Percentiles rank a stretch among this genome's conserved stretches.
Evolutionary conservation across 2,113 vertebrate genomes (phyloP).

Genomic region (Steatornis caripensis): DNA sequence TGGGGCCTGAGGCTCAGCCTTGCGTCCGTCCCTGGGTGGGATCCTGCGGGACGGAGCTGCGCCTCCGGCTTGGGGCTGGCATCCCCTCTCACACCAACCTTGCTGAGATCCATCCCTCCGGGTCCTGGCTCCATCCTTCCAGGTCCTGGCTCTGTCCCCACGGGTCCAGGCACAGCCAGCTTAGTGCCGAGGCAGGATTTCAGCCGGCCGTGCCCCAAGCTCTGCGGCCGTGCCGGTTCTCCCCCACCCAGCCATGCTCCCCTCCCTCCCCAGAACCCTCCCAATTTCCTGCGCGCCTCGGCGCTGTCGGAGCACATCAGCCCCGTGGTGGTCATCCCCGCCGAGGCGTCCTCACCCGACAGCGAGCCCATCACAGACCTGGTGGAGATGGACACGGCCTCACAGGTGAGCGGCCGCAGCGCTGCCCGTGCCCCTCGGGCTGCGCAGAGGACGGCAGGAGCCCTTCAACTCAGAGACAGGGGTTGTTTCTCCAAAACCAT

Average conservation of each 20-base stretch:
- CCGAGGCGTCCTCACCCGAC: constrained; percentile 88
- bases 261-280: constrained; percentile 81
- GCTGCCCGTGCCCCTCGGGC: accelerated
- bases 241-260: background rate
- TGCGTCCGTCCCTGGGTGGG: background rate
- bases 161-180: background rate
- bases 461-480: accelerated
- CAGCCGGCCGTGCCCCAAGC: background rate
- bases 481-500: background rate
- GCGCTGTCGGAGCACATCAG: constrained; percentile 97
- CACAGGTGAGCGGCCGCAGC: constrained; percentile 66
- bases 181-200: background rate
- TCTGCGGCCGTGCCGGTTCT: background rate
- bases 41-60: background rate
- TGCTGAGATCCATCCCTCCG: accelerated
- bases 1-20: background rate
- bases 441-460: accelerated
- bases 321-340: constrained; percentile 94
- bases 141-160: background rate
- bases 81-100: background rate
- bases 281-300: constrained; percentile 95
- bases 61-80: background rate
- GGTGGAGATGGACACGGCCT: constrained; percentile 86
- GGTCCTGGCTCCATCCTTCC: no score
- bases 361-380: constrained; percentile 90